Evolutionary conservation across 2,113 vertebrate genomes (phyloP), one percentile per base, ranked within the genome.

Genomic region (Myotis lucifugus): DNA sequence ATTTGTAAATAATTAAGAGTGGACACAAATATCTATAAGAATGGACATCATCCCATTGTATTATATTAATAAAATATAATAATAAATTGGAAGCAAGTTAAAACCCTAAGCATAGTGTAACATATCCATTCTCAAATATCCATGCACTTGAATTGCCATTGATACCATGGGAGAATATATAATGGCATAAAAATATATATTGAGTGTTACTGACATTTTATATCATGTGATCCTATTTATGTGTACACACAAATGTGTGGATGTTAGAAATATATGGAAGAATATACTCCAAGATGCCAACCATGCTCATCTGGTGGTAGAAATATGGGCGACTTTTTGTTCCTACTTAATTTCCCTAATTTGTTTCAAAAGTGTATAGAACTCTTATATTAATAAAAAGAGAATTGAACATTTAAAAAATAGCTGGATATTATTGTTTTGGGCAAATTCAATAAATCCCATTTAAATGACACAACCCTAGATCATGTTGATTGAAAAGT

Each of bases 341-440:
- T 21, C 52, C 37, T 52, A 76, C n/a, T 29, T 66, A 23, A 72
- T 91, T 81, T 91, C 50, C 54, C 86, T 85, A 91, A 86, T 91
- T 87, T 7, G 0, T 29, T 56, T 67, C 32, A 59, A 87, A 73
- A 87, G 19, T 66, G 1, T 42, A 54, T 72, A 34, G 61, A 52
- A 61, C 4, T 21, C 79, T 46, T 46, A 7, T 32, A 77, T 72
- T 84, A 67, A 87, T 87, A 64, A 59, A 88, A 88, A 54, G 61
- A 74, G 10, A 64, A 74, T 13, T n/a, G 19, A 74, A 61, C 23
- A 48, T 7, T 82, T 3, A 37, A 91, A 88, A 84, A 54, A 54
- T 23, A 67, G 11, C 8, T 59, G 64, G 78, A 50, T 56, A 73
- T 50, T 72, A 76, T 59, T 69, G 42, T 64, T 91, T 88, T 40